Base-by-base conservation (phyloP, 2,888 invertebrate genomes). In the Ischnura elegans region DNA sequence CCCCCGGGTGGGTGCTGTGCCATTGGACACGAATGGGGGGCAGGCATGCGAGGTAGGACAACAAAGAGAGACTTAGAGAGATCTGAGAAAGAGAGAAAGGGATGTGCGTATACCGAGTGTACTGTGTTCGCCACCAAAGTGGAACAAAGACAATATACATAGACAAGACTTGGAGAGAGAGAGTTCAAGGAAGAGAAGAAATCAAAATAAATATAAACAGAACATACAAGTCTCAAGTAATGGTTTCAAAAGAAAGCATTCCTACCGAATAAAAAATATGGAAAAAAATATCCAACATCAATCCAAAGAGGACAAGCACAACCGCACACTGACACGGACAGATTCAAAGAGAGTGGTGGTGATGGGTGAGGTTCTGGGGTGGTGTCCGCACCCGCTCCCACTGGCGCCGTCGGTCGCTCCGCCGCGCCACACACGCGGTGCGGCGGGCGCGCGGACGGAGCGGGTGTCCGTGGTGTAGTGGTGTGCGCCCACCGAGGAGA, bases 201-300 rank as follows among this genome's bases (percentile, higher is more conserved):
- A 90, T 55, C n/a, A 61, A 46, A 86, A 51, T 19, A 90, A 90
- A 61, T 61, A 55, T 21, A n/a, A n/a, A n/a, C n/a, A n/a, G n/a
- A n/a, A n/a, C n/a, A n/a, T n/a, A n/a, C 29, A 66, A 66, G 90
- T 61, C 43, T 46, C 43, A 61, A 87, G 47, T n/a, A 47, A 43
- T 90, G 43, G 90, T 85, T 86, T 3, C n/a, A 86, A 76, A 76
- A 85, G 85, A 61, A 61, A 90, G 90, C 90, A 90, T 90, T 90
- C 90, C 61, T 90, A 90, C 55, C 90, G 61, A 87, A 42, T n/a
- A n/a, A n/a, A n/a, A n/a, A n/a, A n/a, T n/a, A 55, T 55, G 43
- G 66, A 76, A 76, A 76, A 76, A 76, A 90, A 45, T 90, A n/a
- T n/a, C n/a, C 90, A 61, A 76, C 90, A 90, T 90, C 90, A 61